Evolutionary conservation across 1,140 invertebrate genomes (phyloP).

Genomic region (Drosophila santomea): DNA sequence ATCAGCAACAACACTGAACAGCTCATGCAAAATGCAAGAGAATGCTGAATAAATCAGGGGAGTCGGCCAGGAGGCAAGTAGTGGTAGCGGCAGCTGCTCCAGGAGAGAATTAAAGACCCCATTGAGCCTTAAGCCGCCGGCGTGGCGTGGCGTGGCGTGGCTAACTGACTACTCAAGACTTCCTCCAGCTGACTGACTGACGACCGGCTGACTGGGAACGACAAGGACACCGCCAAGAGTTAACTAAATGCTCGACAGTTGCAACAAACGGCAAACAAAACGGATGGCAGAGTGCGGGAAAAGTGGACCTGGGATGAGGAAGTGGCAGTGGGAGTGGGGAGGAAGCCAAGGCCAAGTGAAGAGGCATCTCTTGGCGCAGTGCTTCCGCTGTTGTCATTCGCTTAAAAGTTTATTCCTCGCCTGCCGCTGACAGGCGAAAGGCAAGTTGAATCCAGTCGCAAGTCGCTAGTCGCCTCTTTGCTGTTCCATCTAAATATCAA

Average conservation of each 20-base stretch:
- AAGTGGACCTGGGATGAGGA: background rate
- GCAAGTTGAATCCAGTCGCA: constrained; percentile 35
- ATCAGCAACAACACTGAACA: constrained; percentile 44
- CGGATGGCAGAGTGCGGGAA: background rate
- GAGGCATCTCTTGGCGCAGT: constrained; percentile 40
- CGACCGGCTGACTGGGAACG: constrained; percentile 44
- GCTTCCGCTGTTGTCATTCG: constrained; percentile 53
- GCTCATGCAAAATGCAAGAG: constrained; percentile 65
- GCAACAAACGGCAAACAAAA: constrained; percentile 56
- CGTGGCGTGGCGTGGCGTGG: background rate
- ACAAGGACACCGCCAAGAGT: constrained; percentile 71
- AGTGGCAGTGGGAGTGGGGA: background rate
- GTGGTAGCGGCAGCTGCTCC: constrained; percentile 11
- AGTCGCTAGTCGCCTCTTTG: constrained; percentile 6
- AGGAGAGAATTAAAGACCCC: constrained; percentile 48
- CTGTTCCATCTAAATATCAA: constrained; percentile 15
- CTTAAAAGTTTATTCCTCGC: constrained; percentile 56
- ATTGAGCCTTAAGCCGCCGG: constrained; percentile 31
- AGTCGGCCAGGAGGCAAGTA: background rate
- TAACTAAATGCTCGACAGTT: constrained; percentile 81
- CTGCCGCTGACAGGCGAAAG: constrained; percentile 58
- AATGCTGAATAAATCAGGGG: constrained; percentile 51
- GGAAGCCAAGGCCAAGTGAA: constrained; percentile 34
- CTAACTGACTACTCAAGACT: constrained; percentile 6
- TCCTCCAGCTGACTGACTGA: constrained; percentile 23